Base-by-base conservation (phyloP, 2,113 vertebrate species). In the Pholis gunnellus region DNA sequence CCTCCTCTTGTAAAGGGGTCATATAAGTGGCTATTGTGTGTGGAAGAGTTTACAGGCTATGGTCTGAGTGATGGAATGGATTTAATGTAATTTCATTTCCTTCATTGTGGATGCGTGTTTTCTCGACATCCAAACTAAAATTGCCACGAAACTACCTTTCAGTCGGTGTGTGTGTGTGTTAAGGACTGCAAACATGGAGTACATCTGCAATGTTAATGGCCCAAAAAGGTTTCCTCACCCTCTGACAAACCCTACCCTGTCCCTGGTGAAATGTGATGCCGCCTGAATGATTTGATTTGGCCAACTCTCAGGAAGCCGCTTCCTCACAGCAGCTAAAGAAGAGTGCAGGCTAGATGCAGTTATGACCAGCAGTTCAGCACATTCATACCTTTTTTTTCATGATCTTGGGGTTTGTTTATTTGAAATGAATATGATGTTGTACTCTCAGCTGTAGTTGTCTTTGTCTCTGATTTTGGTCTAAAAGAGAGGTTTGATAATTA, bases 261-360 rank as follows among this genome's bases (percentile, higher is more conserved):
- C 86, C 79, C 72, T 75, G 57, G 72, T 93, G 89, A 89, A 93
- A 90, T 78, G 54, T 78, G 81, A 90, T 84, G 70, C 85, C 84
- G 70, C 85, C 84, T 78, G 61, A 79, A 77, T 88, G 67, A 91
- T 92, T 92, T 87, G 83, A 89, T 93, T 91, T 89, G 84, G 81
- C 81, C 66, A 71, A 46, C 78, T 84, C 79, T 79, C 78, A 86
- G 77, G 57, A 74, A 85, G 79, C 66, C 65, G 86, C 80, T 91
- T 91, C 81, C 78, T 87, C 72, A 61, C 50, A 85, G 85, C 76
- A 84, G 71, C 59, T 66, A 67, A 61, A 74, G 80, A 85, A 75
- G 79, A 89, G 70, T 20, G 20, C 75, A 52, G 65, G 29, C 44
- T 75, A 22, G 76, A 82, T 75, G 64, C 52, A 75, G 65, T 77